Base-by-base conservation (phyloP, 2,888 invertebrate genomes). In the Protophormia terraenovae region DNA sequence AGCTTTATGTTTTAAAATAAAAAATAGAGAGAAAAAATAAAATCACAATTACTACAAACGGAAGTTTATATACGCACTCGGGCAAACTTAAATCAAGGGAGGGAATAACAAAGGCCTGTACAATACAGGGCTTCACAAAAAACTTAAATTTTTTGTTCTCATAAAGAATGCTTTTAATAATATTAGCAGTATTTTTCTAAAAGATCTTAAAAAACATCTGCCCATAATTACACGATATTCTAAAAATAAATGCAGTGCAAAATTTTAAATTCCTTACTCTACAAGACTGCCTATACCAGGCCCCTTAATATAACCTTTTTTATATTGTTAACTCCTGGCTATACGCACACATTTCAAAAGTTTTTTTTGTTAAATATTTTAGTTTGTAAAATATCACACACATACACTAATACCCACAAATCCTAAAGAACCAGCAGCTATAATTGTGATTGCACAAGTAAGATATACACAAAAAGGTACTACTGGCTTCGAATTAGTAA, bases 41-140 rank as follows among this genome's bases (percentile, higher is more conserved):
- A 83, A 75, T 83, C 79, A 60, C 82, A 79, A 83, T 86, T 86
- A 80, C 83, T 66, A 60, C 27, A 50, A 78, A 53, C 62, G 41
- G 24, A 82, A 82, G 69, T 76, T 82, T 64, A 19, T 35, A 45
- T 24, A 82, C 76, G 76, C 82, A 82, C 45, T 71, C 19, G 32
- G 67, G 22, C 22, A 76, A 14, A 66, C 41, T 24, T 27, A 50
- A 10, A 22, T 8, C n/a, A n/a, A n/a, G n/a, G n/a, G n/a, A n/a
- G n/a, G n/a, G n/a, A n/a, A n/a, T n/a, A n/a, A n/a, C n/a, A n/a
- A n/a, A n/a, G n/a, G n/a, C n/a, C n/a, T n/a, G n/a, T n/a, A n/a
- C n/a, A n/a, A n/a, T n/a, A n/a, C n/a, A n/a, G n/a, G n/a, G n/a
- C n/a, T n/a, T n/a, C n/a, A n/a, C n/a, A n/a, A n/a, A n/a, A n/a